Base-by-base conservation (phyloP, 1,140 invertebrate species). In the Apis florea region DNA sequence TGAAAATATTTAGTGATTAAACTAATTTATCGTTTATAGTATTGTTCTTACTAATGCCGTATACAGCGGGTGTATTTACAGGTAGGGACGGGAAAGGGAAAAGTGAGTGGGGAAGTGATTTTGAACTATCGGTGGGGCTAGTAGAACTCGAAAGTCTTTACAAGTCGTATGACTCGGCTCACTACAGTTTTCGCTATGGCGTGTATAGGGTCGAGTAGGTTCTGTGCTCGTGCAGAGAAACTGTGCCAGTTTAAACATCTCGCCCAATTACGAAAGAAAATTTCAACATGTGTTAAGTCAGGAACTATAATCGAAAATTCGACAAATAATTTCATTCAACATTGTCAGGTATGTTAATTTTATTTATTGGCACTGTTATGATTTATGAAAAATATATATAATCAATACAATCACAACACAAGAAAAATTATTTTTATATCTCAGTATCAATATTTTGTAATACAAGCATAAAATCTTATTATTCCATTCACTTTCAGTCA, bases 151-250 rank as follows among this genome's bases (percentile, higher is more conserved):
- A 90, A 90, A 91, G 91, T 89, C 84, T 90, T 82, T 64, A 73
- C 72, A 75, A 72, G 76, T 80, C 31, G 76, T 84, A 53, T 73
- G 75, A 82, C 81, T 89, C 81, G 81, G 79, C 84, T 95, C 94
- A 95, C 94, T 95, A 94, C 95, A 95, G 95, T 96, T 95, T 94
- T 95, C 94, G 95, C 95, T 95, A 96, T 96, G 96, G 95, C 96
- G 95, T 96, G 95, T 95, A 94, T 96, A 96, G 96, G 95, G 94
- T 95, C 96, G 93, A 95, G 95, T 95, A 95, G 96, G 95, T 94
- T 96, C 94, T 96, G 96, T 96, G 95, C 95, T 95, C 95, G 95
- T 94, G 95, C 95, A 93, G 96, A 96, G 94, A 96, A 96, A 95
- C 94, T 96, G 95, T 96, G 96, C 95, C 95, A 96, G 94, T 95